phyloP scores from a whole-genome alignment of 2,113 vertebrate genomes.

The Lagopus leucura region DNA sequence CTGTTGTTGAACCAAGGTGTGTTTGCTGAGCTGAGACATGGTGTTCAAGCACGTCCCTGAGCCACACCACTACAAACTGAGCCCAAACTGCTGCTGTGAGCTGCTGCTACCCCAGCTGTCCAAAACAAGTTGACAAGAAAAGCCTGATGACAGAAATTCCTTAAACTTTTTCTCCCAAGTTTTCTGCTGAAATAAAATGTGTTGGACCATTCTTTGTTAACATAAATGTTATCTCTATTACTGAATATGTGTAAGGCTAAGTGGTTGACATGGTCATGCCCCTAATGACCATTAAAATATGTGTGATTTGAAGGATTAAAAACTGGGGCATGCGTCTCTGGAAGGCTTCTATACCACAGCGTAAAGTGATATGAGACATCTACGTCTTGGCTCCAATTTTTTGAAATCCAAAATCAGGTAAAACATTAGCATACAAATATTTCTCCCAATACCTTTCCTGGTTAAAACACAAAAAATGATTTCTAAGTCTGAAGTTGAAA shows the following conservation, averaged over 20 bases:
- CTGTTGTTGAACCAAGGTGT: background rate
- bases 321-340: background rate
- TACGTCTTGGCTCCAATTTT: background rate
- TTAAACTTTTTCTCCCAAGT: background rate
- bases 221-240: rapidly evolving
- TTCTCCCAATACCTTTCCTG: background rate
- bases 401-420: background rate
- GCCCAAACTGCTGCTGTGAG: background rate
- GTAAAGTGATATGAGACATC: background rate
- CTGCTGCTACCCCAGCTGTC: background rate
- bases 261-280: rapidly evolving
- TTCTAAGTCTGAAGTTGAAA: background rate
- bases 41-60: background rate
- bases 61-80: background rate
- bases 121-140: background rate
- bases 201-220: background rate
- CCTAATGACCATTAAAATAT: background rate
- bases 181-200: background rate
- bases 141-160: background rate
- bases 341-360: background rate
- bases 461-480: background rate
- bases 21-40: background rate
- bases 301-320: background rate
- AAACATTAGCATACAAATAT: background rate
- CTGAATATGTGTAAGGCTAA: background rate